Percentiles rank a stretch among this genome's conserved stretches.
phyloP scores from a whole-genome alignment of 2,888 invertebrate genomes.

The Yponomeuta plumbellus region DNA sequence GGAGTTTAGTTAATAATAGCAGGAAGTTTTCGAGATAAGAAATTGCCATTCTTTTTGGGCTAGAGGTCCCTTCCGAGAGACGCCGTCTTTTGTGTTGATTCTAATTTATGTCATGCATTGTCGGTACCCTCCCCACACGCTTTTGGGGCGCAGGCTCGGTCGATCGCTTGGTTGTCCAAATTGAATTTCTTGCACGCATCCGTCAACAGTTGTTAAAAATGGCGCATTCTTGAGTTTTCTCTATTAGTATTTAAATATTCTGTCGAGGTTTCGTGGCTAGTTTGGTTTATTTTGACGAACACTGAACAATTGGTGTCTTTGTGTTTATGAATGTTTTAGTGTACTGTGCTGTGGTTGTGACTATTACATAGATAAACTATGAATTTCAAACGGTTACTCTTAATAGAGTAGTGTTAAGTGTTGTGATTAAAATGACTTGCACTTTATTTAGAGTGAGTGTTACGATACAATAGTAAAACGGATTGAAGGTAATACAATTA shows the following conservation, averaged over 20 bases:
- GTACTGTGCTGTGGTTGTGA: neutral
- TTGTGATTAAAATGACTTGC: slow-evolving; percentile 47
- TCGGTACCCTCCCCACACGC: slow-evolving; percentile 69
- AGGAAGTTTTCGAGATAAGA: slow-evolving; percentile 62
- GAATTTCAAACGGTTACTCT: neutral
- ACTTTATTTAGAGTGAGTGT: slow-evolving; percentile 50
- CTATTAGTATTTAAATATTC: slow-evolving; percentile 20
- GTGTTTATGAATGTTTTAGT: neutral
- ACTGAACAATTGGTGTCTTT: neutral
- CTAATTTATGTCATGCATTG: slow-evolving; percentile 76
- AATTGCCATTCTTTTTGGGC: slow-evolving; percentile 70
- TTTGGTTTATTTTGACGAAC: neutral
- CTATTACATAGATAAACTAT: neutral
- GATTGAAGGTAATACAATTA: neutral
- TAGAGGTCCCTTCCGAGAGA: slow-evolving; percentile 69
- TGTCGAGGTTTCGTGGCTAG: neutral
- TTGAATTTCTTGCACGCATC: slow-evolving; percentile 63
- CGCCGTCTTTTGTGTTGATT: slow-evolving; percentile 68
- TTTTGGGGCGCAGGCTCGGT: slow-evolving; percentile 54
- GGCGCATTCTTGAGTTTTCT: slow-evolving; percentile 42
- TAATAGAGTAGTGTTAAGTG: neutral
- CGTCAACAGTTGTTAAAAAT: slow-evolving; percentile 46
- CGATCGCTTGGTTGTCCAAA: slow-evolving; percentile 41
- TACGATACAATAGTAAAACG: slow-evolving; percentile 17
- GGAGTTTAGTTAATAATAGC: slow-evolving; percentile 62